Percentiles rank a stretch among this genome's conserved stretches.
Evolutionary conservation across 1,140 invertebrate genomes (phyloP).

Genomic region (Platorchestia sp.): DNA sequence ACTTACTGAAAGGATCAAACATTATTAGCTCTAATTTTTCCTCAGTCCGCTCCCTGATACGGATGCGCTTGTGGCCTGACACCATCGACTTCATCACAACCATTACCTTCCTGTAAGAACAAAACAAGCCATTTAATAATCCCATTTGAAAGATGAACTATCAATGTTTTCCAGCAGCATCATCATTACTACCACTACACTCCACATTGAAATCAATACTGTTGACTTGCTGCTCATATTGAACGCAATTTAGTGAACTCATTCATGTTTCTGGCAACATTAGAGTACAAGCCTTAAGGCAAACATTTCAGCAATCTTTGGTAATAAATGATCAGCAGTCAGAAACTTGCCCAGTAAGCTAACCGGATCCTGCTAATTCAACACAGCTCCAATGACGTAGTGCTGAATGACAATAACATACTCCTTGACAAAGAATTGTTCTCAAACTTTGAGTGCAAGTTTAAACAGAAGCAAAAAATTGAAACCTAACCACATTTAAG

Average conservation of each 20-base stretch:
- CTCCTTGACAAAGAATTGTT: too few relatives aligned
- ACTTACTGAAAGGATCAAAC: constrained; percentile 32
- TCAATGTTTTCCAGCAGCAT: neutral
- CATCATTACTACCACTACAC: neutral
- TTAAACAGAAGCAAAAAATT: too few relatives aligned
- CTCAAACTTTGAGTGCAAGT: too few relatives aligned
- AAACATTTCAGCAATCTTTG: too few relatives aligned
- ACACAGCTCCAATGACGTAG: too few relatives aligned
- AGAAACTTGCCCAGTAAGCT: too few relatives aligned
- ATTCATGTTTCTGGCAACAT: too few relatives aligned
- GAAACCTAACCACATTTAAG: too few relatives aligned
- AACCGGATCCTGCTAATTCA: too few relatives aligned
- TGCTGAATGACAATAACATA: too few relatives aligned
- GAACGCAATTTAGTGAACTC: neutral
- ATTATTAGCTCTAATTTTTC: neutral
- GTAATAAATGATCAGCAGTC: too few relatives aligned
- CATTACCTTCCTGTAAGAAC: neutral
- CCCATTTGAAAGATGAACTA: neutral
- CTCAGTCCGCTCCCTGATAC: neutral
- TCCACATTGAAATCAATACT: neutral
- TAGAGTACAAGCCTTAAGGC: too few relatives aligned
- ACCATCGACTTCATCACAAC: neutral
- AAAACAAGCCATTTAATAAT: neutral
- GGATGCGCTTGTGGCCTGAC: neutral
- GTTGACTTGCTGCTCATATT: neutral